Base-by-base conservation (phyloP, 2,797 vertebrate species). In the Crypturellus tataupa region DNA sequence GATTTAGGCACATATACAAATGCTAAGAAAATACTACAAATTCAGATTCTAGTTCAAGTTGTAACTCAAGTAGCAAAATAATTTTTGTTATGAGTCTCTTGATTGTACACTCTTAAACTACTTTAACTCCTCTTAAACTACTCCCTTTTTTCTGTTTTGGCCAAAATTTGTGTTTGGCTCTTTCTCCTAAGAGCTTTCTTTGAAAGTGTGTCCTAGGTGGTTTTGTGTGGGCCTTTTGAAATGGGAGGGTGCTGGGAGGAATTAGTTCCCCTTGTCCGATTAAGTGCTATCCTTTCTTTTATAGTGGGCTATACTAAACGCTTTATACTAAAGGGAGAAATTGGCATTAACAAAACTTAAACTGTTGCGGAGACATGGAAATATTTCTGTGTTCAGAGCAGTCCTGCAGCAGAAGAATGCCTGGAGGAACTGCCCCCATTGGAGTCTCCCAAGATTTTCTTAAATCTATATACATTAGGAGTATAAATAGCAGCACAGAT, bases 1-100 rank as follows among this genome's bases (percentile, higher is more conserved):
- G 62, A 94, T 94, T 87, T 95, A 95, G 55, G 68, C 58, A 78
- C 88, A 55, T 77, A 53, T 78, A 93, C 91, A 95, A 82, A 92
- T 90, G 71, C 64, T 88, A 94, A 75, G 64, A 85, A 93, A 90
- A 88, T 85, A 77, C 68, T 91, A 14, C 77, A 77, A 90, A 85
- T 85, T 88, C 10, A 27, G 6, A 25, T 91, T 94, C 68, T 86
- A 77, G 56, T 44, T 3, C 77, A 73, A 81, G 68, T 81, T 93
- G 67, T 93, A 96, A 80, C 56, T 94, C 58, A 86, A 49, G 29
- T 37, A 87, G 46, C 95, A 91, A 82, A 91, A 55, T 31, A 46
- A 10, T 82, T 94, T 87, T 75, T 2, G 0, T 90, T 90, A 33
- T 39, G 19, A 90, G 21, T 27, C 25, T 94, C 23, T 46, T 49